Evolutionary conservation across 2,888 invertebrate genomes (phyloP), one percentile per base, ranked within the genome.

Genomic region (Eumacrocentrus americanus): DNA sequence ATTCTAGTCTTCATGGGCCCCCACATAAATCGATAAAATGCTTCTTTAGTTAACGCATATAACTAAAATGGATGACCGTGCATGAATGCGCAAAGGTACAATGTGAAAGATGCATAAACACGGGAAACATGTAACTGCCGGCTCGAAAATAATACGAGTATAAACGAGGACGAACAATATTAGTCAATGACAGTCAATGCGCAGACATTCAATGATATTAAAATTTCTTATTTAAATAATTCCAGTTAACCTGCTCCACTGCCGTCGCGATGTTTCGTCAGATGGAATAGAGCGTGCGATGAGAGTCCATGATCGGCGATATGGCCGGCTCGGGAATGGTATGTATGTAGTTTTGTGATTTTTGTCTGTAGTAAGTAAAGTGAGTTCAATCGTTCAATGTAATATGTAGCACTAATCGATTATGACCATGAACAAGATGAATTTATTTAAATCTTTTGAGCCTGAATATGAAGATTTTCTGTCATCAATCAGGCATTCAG

Each of bases 301-400:
- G 68, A 65, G 68, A 60, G 60, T 64, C 61, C 58, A 58, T 61
- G 58, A 60, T 63, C 64, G 52, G 40, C 67, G 68, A 69, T 54
- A 70, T 70, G 70, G 66, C 66, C 64, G 67, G 67, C 54, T 58
- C 67, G 58, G 65, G 62, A 55, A 60, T 54, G 66, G 70, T 70
- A 64, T 59, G 70, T 63, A n/a, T 20, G 53, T 55, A 60, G 48
- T 25, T 1, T 7, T 50, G 6, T 52, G 38, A 29, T 29, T 6
- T 29, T 29, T 29, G 4, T 29, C 29, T 29, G 9, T 9, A 29
- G 9, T 9, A 29, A 29, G 29, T 29, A 29, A 29, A 9, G 5
- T 29, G 5, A 29, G 9, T 9, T 29, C 29, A 29, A 29, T 29
- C 9, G 29, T 29, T 29, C 4, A 29, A 29, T 29, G n/a, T n/a